phyloP scores from a whole-genome alignment of 2,888 invertebrate genomes.

The Plemyria rubiginata region DNA sequence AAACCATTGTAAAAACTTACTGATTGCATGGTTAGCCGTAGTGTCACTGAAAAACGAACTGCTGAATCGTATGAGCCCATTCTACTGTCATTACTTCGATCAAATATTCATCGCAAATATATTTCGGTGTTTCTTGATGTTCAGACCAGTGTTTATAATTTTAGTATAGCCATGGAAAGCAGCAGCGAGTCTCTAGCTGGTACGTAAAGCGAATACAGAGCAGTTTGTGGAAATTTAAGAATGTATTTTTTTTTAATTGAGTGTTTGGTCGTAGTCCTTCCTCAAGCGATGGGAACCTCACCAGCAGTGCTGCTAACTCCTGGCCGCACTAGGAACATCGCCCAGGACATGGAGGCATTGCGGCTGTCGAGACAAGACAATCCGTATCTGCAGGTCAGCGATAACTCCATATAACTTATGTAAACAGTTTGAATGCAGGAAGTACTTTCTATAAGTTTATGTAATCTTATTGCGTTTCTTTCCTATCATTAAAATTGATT shows the following conservation, averaged over 20 bases:
- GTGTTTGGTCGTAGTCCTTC: slow-evolving; percentile 58
- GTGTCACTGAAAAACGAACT: slow-evolving; percentile 1
- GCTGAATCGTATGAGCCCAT: slow-evolving; percentile 2
- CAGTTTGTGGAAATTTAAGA: neutral
- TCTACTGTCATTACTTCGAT: slow-evolving; percentile 19
- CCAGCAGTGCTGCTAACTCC: slow-evolving; percentile 89
- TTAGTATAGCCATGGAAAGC: slow-evolving; percentile 65
- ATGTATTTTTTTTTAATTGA: slow-evolving; percentile 28
- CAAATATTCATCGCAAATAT: slow-evolving; percentile 32
- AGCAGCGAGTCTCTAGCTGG: slow-evolving; percentile 76
- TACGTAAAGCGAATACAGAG: slow-evolving; percentile 41
- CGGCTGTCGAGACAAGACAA: slow-evolving; percentile 93
- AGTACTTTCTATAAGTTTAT: slow-evolving; percentile 31
- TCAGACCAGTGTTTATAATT: slow-evolving; percentile 26
- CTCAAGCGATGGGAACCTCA: slow-evolving; percentile 67
- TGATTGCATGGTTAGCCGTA: no score
- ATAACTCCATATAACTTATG: slow-evolving; percentile 9
- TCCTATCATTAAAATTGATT: neutral
- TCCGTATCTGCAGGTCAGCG: slow-evolving; percentile 90
- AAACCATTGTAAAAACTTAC: neutral
- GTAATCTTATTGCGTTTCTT: slow-evolving; percentile 22
- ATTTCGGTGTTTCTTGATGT: slow-evolving; percentile 25
- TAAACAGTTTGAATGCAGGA: slow-evolving; percentile 28
- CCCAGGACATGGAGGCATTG: slow-evolving; percentile 93
- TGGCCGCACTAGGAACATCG: slow-evolving; percentile 90